A percentile compares a stretch with the other conserved stretches of the same genome.
Conservation (phyloP, 2,113 vertebrate species). For the Carassius gibelio region DNA sequence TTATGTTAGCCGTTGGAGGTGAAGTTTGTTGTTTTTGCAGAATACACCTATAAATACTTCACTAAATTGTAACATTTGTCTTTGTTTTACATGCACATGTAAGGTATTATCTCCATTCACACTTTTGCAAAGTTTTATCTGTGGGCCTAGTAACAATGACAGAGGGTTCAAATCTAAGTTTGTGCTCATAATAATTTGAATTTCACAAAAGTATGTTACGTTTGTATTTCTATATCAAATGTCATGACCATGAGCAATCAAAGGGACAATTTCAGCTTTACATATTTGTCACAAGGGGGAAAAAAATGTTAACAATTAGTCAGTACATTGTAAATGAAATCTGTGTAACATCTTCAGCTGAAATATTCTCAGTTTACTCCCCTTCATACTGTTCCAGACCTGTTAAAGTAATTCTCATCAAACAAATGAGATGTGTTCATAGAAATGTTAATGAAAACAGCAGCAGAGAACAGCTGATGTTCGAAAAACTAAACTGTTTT, state of each 20-base stretch:
- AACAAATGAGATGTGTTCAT: background rate
- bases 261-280: background rate
- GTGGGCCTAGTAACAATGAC: background rate
- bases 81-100: too few species aligned
- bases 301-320: background rate
- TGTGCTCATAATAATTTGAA: background rate
- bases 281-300: background rate
- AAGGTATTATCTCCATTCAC: background rate
- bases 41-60: background rate
- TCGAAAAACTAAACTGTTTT: background rate
- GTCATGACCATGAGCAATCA: background rate
- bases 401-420: background rate
- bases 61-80: too few species aligned
- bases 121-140: background rate
- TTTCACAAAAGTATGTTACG: background rate
- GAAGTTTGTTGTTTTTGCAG: background rate
- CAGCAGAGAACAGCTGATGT: background rate
- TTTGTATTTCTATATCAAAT: background rate
- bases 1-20: background rate
- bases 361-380: background rate
- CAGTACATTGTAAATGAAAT: background rate
- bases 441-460: background rate
- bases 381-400: background rate
- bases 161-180: background rate
- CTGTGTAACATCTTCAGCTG: background rate